Conservation (phyloP, 2,113 vertebrate species). For the Oryzias celebensis region DNA sequence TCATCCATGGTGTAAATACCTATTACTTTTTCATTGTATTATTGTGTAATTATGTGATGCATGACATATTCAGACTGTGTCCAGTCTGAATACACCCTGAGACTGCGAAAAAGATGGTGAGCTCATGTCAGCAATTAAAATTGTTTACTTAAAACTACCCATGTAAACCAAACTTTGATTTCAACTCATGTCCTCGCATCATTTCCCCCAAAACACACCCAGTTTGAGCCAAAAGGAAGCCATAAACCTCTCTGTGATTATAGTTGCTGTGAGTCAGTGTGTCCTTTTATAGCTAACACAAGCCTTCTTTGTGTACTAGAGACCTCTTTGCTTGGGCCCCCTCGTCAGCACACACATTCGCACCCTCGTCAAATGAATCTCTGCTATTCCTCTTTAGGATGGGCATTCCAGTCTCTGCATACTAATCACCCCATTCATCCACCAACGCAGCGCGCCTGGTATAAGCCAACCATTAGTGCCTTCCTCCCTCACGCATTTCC, state of each 20-base stretch:
- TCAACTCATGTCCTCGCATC: conserved; percentile 5
- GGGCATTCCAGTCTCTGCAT: conserved; percentile 72
- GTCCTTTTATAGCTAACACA: conserved; percentile 48
- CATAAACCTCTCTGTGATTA: conserved; percentile 33
- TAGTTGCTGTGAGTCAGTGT: conserved; percentile 31
- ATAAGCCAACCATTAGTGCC: conserved; percentile 57
- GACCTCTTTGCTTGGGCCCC: conserved; percentile 27
- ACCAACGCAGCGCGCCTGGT: conserved; percentile 33
- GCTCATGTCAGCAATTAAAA: too few relatives aligned
- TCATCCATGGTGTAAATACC: too few relatives aligned
- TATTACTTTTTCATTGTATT: too few relatives aligned
- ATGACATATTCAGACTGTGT: too few relatives aligned
- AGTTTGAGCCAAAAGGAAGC: conserved; percentile 29
- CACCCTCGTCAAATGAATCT: conserved; percentile 35
- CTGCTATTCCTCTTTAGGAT: conserved; percentile 48
- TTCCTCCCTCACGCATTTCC: conserved; percentile 40
- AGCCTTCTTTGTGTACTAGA: conserved; percentile 58
- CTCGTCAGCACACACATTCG: conserved; percentile 6
- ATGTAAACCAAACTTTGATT: background rate
- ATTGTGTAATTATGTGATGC: too few relatives aligned
- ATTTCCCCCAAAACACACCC: conserved; percentile 3
- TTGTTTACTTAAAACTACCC: too few relatives aligned
- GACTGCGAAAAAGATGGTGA: too few relatives aligned
- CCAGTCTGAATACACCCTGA: too few relatives aligned
- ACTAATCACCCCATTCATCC: conserved; percentile 65